These are phyloP conservation scores for Neomonachus schauinslandi DNA, from an alignment of 2,113 vertebrate genomes.

Conservation along the genomic window DNA sequence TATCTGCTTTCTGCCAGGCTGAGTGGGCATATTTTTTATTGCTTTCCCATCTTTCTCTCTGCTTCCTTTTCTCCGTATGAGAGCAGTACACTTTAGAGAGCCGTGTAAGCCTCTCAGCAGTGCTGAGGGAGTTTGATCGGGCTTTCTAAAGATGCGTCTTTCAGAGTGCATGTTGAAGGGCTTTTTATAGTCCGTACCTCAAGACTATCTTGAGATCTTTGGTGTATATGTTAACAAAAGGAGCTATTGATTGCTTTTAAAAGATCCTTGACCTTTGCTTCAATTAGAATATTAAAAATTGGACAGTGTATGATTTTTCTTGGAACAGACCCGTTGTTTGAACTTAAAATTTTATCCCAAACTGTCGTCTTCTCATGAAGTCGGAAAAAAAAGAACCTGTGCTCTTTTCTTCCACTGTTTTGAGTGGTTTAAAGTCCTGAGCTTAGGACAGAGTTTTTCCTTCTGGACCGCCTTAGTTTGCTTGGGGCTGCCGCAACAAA, in stretches of 20 bases:
- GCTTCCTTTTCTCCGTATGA: not conserved
- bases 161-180: not conserved
- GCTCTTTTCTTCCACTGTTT: not conserved
- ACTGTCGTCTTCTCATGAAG: not conserved
- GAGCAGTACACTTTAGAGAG: not conserved
- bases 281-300: constrained; percentile 59
- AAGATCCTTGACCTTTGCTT: constrained; percentile 33
- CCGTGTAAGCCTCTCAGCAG: not conserved
- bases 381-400: not conserved
- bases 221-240: constrained; percentile 55
- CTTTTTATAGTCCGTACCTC: constrained; percentile 26
- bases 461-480: not conserved
- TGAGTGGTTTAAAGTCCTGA: not conserved
- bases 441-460: not conserved
- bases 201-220: constrained; percentile 54
- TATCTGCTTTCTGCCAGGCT: not conserved
- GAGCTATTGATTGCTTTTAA: constrained; percentile 48
- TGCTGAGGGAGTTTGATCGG: constrained; percentile 41
- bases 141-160: constrained; percentile 9
- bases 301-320: constrained; percentile 20
- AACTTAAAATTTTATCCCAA: not conserved
- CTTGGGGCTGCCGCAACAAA: not conserved
- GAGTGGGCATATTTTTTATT: too few relatives aligned
- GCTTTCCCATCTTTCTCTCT: not conserved
- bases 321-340: not conserved